Percentiles rank a stretch among this genome's conserved stretches.
These are phyloP conservation scores for Anguilla pacifica DNA, from an alignment of 2,797 vertebrate genomes.

Conservation along the genomic window DNA sequence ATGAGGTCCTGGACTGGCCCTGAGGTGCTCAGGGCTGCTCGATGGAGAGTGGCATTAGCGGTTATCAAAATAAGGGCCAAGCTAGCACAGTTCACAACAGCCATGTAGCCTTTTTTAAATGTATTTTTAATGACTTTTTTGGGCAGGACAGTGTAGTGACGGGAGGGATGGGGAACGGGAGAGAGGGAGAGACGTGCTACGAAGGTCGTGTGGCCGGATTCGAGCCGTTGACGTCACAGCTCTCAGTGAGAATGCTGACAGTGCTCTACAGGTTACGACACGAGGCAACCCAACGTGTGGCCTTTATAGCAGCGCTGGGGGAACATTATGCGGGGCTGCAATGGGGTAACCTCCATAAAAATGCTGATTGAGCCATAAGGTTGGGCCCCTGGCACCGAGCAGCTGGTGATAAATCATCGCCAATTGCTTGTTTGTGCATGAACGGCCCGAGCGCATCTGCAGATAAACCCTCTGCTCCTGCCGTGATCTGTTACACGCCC, in stretches of 20 bases:
- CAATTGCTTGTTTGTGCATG: neutral
- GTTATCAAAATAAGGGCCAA: conserved; percentile 44
- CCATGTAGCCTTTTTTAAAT: neutral
- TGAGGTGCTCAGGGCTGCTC: conserved; percentile 28
- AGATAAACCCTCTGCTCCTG: neutral
- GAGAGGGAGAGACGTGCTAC: no score
- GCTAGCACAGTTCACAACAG: conserved; percentile 4
- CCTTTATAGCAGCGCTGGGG: neutral
- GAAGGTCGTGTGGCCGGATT: no score
- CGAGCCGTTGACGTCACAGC: no score
- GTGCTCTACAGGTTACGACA: no score
- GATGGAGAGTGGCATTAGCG: conserved; percentile 40
- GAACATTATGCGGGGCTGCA: neutral
- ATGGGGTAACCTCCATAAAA: neutral
- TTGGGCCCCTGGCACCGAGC: neutral
- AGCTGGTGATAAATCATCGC: conserved; percentile 15
- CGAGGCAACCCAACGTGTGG: no score
- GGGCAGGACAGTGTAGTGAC: no score
- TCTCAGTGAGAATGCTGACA: no score
- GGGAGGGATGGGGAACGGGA: no score
- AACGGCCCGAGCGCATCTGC: neutral
- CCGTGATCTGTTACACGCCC: conserved; percentile 4
- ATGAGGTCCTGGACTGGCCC: neutral
- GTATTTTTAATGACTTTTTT: no score
- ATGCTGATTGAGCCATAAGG: neutral